A percentile compares a stretch with the other conserved stretches of the same genome.
Evolutionary conservation across 1,140 invertebrate genomes (phyloP).

Genomic region (Eufriesea mexicana): DNA sequence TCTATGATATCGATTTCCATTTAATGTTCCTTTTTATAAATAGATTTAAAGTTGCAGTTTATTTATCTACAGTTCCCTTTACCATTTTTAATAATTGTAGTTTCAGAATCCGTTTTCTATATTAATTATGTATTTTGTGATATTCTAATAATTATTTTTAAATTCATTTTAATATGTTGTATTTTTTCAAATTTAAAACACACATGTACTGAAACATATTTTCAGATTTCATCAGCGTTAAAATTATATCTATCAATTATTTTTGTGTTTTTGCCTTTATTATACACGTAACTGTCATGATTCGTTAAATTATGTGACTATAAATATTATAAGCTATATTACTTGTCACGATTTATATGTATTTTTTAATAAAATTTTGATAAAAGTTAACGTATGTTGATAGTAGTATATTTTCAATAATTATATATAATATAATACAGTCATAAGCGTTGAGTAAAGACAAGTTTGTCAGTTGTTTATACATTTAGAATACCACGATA

Average conservation of each 20-base stretch:
- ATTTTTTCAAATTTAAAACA: slow-evolving; percentile 4
- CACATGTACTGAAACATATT: slow-evolving; percentile 7
- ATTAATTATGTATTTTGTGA: background rate
- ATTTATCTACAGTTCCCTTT: background rate
- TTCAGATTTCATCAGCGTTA: slow-evolving; percentile 8
- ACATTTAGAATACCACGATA: slow-evolving; percentile 5
- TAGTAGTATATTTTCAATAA: slow-evolving; percentile 18
- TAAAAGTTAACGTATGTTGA: slow-evolving; percentile 38
- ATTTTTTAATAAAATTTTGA: slow-evolving; percentile 57
- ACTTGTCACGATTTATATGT: slow-evolving; percentile 49
- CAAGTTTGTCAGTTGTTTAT: background rate
- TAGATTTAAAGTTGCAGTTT: slow-evolving; percentile 8
- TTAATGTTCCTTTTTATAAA: slow-evolving; percentile 28
- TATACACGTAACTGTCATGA: slow-evolving; percentile 7
- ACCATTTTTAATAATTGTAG: background rate
- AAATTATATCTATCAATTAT: slow-evolving; percentile 14
- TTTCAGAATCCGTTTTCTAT: background rate
- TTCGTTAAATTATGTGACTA: slow-evolving; percentile 17
- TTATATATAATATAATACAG: slow-evolving; percentile 18
- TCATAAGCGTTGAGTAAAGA: slow-evolving; percentile 3
- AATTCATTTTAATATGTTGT: background rate
- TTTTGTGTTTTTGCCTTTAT: slow-evolving; percentile 6
- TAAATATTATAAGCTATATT: slow-evolving; percentile 6
- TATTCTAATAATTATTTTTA: background rate
- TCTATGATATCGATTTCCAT: slow-evolving; percentile 12